Percentiles rank a stretch among this genome's conserved stretches.
Conservation (phyloP, 2,888 invertebrate genomes). For the Elysia crispata region DNA sequence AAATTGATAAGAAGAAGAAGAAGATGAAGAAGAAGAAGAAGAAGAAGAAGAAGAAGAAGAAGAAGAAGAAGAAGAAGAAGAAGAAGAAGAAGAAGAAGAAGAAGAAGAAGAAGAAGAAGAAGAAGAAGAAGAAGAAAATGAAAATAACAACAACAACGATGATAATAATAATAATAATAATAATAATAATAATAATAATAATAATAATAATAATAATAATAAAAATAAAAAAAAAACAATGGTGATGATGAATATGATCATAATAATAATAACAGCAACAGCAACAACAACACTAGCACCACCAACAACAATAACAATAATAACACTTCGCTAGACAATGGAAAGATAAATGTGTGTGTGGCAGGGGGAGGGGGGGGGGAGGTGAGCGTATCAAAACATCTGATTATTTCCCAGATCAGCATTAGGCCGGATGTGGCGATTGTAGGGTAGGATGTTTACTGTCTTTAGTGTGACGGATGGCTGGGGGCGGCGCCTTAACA, state of each 20-base stretch:
- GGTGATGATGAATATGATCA: conserved; percentile 1
- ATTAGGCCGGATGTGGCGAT: background rate
- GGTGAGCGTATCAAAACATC: background rate
- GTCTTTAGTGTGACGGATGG: no score
- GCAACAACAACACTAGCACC: no score
- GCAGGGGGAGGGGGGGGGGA: background rate
- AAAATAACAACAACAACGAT: no score
- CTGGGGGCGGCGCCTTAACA: no score
- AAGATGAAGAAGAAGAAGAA: conserved; percentile 19
- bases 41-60: conserved; percentile 30
- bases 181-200: no score
- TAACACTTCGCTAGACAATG: background rate
- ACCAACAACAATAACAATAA: no score
- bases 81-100: conserved; percentile 13
- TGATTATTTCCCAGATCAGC: background rate
- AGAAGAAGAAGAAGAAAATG: no score
- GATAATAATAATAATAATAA: no score
- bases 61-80: conserved; percentile 25
- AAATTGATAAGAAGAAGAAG: conserved; percentile 6
- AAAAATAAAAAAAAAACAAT: background rate
- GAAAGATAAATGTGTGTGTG: conserved; percentile 2
- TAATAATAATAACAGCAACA: background rate
- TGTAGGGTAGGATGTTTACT: no score
- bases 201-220: no score
- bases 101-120: conserved; percentile 26